Percentiles rank a stretch among this genome's conserved stretches.
Evolutionary conservation across 2,888 invertebrate species (phyloP).

Genomic region (Sarcophaga rosellei): DNA sequence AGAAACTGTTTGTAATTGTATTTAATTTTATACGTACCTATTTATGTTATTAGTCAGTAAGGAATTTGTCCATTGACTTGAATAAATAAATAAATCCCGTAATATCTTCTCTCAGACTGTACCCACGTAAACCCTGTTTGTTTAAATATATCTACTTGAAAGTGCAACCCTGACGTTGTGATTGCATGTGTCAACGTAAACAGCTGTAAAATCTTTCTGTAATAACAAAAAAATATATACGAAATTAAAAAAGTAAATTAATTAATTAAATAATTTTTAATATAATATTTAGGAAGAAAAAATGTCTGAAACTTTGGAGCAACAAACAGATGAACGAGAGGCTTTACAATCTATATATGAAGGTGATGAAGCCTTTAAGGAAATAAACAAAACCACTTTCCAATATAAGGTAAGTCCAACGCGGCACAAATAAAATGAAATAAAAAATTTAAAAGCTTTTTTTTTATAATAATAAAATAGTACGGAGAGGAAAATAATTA

Average conservation of each 20-base stretch:
- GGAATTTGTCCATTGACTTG: too few relatives aligned
- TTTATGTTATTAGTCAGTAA: too few relatives aligned
- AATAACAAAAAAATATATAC: not conserved
- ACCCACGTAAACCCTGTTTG: not conserved
- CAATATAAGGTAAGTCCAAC: conserved; percentile 92
- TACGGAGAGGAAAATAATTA: conserved; percentile 89
- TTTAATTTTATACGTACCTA: too few relatives aligned
- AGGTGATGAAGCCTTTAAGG: conserved; percentile 93
- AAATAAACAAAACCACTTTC: conserved; percentile 89
- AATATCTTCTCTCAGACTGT: too few relatives aligned
- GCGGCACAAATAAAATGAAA: not conserved
- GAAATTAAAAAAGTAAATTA: not conserved
- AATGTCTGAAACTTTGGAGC: conserved; percentile 84
- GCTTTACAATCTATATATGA: conserved; percentile 96
- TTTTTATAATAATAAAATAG: conserved; percentile 80
- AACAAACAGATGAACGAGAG: conserved; percentile 94
- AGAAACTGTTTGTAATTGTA: too few relatives aligned
- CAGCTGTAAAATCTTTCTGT: conserved; percentile 39
- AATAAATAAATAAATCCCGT: too few relatives aligned
- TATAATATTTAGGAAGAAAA: not conserved
- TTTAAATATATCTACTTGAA: not conserved
- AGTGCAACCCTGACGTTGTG: conserved; percentile 1
- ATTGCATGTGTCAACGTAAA: conserved; percentile 32
- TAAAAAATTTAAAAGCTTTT: not conserved
- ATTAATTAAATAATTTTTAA: not conserved